Percentiles rank a stretch among this genome's conserved stretches.
Conservation (phyloP, 2,888 invertebrate species). For the Melinaea marsaeus region DNA sequence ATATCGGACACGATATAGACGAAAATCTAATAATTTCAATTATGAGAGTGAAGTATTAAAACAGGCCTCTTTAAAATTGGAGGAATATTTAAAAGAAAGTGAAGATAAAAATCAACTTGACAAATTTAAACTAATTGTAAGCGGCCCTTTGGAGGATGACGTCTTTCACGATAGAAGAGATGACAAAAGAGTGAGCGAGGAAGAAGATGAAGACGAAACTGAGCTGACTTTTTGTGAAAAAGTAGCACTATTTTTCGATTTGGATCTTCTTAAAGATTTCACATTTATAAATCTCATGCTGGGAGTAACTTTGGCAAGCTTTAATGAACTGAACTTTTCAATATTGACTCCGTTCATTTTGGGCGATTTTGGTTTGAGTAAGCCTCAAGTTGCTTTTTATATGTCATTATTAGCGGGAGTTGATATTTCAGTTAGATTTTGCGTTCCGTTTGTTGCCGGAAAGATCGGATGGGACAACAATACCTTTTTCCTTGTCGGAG, state of each 20-base stretch:
- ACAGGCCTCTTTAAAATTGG: slow-evolving; percentile 74
- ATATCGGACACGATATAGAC: slow-evolving; percentile 51
- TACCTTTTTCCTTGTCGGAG: slow-evolving; percentile 83
- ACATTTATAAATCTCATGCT: slow-evolving; percentile 84
- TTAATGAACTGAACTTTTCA: slow-evolving; percentile 85
- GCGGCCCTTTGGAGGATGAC: slow-evolving; percentile 51
- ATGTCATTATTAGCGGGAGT: slow-evolving; percentile 83
- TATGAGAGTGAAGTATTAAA: slow-evolving; percentile 79
- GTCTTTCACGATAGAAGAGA: slow-evolving; percentile 46
- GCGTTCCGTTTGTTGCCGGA: slow-evolving; percentile 82
- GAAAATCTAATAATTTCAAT: slow-evolving; percentile 77
- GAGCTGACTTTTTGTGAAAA: slow-evolving; percentile 72
- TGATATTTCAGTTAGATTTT: slow-evolving; percentile 81
- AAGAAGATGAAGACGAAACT: slow-evolving; percentile 50
- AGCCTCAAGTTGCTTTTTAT: slow-evolving; percentile 80
- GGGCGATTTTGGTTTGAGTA: slow-evolving; percentile 80
- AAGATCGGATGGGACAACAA: slow-evolving; percentile 84
- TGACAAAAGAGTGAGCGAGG: slow-evolving; percentile 30
- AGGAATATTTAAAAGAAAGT: slow-evolving; percentile 67
- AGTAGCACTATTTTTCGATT: slow-evolving; percentile 81
- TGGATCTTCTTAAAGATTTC: slow-evolving; percentile 82
- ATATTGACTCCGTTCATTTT: slow-evolving; percentile 85
- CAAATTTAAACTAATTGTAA: slow-evolving; percentile 57
- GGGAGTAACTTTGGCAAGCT: slow-evolving; percentile 83
- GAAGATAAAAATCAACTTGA: slow-evolving; percentile 47